Base-by-base conservation (phyloP, 2,888 invertebrate genomes). In the Synanthedon vespiformis region DNA sequence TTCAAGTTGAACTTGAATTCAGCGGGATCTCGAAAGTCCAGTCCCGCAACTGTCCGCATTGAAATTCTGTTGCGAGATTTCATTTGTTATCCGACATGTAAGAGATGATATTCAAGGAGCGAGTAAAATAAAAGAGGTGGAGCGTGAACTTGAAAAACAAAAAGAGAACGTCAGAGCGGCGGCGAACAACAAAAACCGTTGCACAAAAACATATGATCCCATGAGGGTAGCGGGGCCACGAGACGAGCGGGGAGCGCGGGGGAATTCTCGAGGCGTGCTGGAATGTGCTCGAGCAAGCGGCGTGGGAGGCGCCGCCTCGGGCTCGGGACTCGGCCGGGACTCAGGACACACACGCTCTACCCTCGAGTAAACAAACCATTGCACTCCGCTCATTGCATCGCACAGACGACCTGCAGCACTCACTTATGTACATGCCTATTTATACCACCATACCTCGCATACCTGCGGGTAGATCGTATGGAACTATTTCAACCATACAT, bases 191-290 rank as follows among this genome's bases (percentile, higher is more conserved):
- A 87, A 87, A 87, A 87, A 87, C 87, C 85, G 87, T 86, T 87
- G 85, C 83, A 85, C 80, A 87, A 87, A 87, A 87, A 87, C 87
- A 87, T 87, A 87, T 87, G 87, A 87, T 86, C 85, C 81, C 80
- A 79, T 77, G 84, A 79, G 82, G 81, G 80, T 74, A 68, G 69
- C 63, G 78, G 80, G 76, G 65, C 63, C 58, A 40, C 62, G 49
- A 56, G 55, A 59, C 52, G 55, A 56, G 58, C 51, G 52, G 65
- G 60, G 70, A 57, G 70, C 61, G 67, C 41, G 16, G 59, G 62
- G 74, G 77, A 73, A 71, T 74, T 68, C 72, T 74, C 72, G 76
- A 81, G 86, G 86, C 86, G 86, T 86, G 87, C 80, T 83, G 86
- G 87, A 87, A 86, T 86, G 87, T 80, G 84, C 80, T 80, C 85